A percentile compares a stretch with the other conserved stretches of the same genome.
Conservation (phyloP, 2,797 vertebrate genomes). For the Sebastes glaucus region DNA sequence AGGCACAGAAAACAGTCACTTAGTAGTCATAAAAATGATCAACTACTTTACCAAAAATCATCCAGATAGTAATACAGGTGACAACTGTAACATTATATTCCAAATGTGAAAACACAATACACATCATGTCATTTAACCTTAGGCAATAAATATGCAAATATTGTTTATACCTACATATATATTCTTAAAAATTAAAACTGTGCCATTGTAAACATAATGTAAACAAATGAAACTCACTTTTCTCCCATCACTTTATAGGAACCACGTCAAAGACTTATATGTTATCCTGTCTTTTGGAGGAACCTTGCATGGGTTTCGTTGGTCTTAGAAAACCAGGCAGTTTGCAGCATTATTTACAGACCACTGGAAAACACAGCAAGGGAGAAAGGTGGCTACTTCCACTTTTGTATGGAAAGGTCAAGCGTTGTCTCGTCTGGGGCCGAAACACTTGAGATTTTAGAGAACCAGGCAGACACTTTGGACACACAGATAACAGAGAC, state of each 20-base stretch:
- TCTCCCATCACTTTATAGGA: slow-evolving; percentile 84
- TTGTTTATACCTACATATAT: slow-evolving; percentile 86
- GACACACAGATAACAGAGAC: slow-evolving; percentile 25
- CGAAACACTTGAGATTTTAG: slow-evolving; percentile 4
- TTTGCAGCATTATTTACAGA: slow-evolving; percentile 90
- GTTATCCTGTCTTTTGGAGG: slow-evolving; percentile 79
- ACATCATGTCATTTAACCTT: slow-evolving; percentile 92
- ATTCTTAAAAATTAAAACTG: slow-evolving; percentile 90
- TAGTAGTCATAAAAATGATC: slow-evolving; percentile 99
- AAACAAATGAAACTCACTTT: slow-evolving; percentile 96
- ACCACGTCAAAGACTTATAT: slow-evolving; percentile 81
- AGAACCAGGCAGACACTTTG: slow-evolving; percentile 50
- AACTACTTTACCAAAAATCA: slow-evolving; percentile 97
- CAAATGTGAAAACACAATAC: slow-evolving; percentile 98
- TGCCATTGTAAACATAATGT: slow-evolving; percentile 99
- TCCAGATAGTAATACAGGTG: slow-evolving; percentile 94
- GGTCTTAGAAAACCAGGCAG: slow-evolving; percentile 86
- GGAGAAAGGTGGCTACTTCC: slow-evolving; percentile 47
- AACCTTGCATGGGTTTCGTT: slow-evolving; percentile 80
- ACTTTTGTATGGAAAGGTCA: slow-evolving; percentile 31
- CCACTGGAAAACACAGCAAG: slow-evolving; percentile 70
- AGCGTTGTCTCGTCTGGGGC: slow-evolving; percentile 29
- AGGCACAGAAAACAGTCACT: slow-evolving; percentile 99
- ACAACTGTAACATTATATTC: slow-evolving; percentile 98
- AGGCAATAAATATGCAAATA: slow-evolving; percentile 99